Conservation (phyloP, 2,797 vertebrate genomes). For the Chiloscyllium punctatum region DNA sequence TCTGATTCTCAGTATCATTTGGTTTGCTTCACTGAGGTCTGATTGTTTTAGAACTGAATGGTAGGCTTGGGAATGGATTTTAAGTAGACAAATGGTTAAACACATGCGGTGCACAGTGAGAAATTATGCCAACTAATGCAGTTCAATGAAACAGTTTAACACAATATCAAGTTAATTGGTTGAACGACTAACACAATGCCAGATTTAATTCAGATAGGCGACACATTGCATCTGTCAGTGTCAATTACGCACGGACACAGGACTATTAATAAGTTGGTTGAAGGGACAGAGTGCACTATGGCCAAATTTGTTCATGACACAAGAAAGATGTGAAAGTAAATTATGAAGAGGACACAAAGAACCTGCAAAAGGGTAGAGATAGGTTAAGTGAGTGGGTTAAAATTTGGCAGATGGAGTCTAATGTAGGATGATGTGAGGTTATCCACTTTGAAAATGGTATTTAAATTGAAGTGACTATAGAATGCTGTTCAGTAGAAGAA, state of each 20-base stretch:
- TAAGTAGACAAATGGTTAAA: background rate
- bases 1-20: background rate
- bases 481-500: no score
- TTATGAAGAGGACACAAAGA: no score
- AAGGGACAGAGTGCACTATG: no score
- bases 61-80: background rate
- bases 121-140: background rate
- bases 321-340: no score
- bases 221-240: background rate
- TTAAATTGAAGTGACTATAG: no score
- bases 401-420: no score
- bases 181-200: background rate
- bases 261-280: background rate
- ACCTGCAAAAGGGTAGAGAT: no score
- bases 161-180: background rate
- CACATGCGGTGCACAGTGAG: background rate
- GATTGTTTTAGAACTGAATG: background rate
- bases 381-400: no score
- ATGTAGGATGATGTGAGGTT: no score
- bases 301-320: no score
- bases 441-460: no score
- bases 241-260: background rate
- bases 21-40: background rate
- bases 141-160: slow-evolving; percentile 2
- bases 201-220: background rate